Conservation (phyloP, 2,888 invertebrate genomes). For the Melinaea marsaeus region DNA sequence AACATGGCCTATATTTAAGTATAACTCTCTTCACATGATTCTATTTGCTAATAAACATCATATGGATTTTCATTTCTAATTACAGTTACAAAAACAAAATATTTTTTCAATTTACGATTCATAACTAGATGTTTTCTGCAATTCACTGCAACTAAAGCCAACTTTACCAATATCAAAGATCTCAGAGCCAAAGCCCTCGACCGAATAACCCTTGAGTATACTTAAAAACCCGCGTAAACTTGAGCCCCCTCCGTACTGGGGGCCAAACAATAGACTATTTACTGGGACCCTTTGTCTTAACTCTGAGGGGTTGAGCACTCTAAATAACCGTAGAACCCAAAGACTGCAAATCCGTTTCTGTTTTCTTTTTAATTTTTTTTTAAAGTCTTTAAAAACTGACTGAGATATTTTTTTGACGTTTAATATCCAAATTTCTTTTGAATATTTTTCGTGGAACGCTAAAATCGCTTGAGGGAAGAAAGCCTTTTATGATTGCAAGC, state of each 20-base stretch:
- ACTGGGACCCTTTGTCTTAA: conserved; percentile 59
- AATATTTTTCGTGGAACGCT: neutral
- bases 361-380: conserved; percentile 27
- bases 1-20: no score
- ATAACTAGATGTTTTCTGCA: conserved; percentile 3
- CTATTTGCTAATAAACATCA: no score
- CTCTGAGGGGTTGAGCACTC: conserved; percentile 47
- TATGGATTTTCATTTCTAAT: neutral
- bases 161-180: conserved; percentile 30
- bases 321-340: conserved; percentile 39
- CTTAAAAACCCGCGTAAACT: conserved; percentile 54
- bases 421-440: conserved; percentile 21
- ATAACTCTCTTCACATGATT: no score
- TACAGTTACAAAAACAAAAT: neutral
- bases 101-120: neutral
- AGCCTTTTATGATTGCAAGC: neutral
- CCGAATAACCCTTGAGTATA: conserved; percentile 34
- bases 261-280: conserved; percentile 68
- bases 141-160: conserved; percentile 19
- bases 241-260: conserved; percentile 47
- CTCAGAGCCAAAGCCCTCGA: conserved; percentile 30
- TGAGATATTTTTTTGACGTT: conserved; percentile 19
- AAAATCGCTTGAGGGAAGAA: neutral
- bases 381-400: conserved; percentile 24
- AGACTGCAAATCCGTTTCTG: conserved; percentile 30